Evolutionary conservation across 2,888 invertebrate genomes (phyloP).

Genomic region (Psylliodes chrysocephalus): DNA sequence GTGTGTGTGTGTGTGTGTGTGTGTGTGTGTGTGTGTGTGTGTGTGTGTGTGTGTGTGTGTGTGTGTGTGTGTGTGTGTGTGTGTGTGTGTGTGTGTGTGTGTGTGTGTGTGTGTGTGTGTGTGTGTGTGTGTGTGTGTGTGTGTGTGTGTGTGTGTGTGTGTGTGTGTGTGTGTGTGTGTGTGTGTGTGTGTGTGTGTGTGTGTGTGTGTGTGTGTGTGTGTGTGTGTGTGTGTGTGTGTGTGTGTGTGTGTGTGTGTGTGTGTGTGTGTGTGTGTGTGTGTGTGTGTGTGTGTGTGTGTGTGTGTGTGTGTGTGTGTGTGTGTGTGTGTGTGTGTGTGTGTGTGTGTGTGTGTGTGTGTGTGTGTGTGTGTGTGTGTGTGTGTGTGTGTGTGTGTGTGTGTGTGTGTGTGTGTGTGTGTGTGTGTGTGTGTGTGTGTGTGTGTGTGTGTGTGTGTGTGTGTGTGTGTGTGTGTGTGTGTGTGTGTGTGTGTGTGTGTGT

Average conservation of each 20-base stretch:
- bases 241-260: slow-evolving; percentile 13
- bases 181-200: slow-evolving; percentile 13
- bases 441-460: background rate
- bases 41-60: slow-evolving; percentile 13
- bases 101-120: slow-evolving; percentile 13
- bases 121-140: slow-evolving; percentile 13
- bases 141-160: slow-evolving; percentile 13
- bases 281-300: slow-evolving; percentile 13
- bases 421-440: slow-evolving; percentile 8
- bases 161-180: slow-evolving; percentile 13
- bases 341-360: slow-evolving; percentile 13
- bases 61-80: slow-evolving; percentile 13
- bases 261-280: slow-evolving; percentile 13
- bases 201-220: slow-evolving; percentile 13
- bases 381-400: slow-evolving; percentile 6
- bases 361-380: slow-evolving; percentile 13
- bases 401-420: slow-evolving; percentile 8
- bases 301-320: slow-evolving; percentile 13
- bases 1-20: too few species aligned
- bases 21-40: slow-evolving; percentile 8
- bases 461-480: too few species aligned
- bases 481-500: too few species aligned
- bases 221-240: slow-evolving; percentile 13
- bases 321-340: slow-evolving; percentile 13
- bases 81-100: slow-evolving; percentile 13